Evolutionary conservation across 23 tunicate genomes (phyloP).

Genomic region (Trididemnum miniatum): DNA sequence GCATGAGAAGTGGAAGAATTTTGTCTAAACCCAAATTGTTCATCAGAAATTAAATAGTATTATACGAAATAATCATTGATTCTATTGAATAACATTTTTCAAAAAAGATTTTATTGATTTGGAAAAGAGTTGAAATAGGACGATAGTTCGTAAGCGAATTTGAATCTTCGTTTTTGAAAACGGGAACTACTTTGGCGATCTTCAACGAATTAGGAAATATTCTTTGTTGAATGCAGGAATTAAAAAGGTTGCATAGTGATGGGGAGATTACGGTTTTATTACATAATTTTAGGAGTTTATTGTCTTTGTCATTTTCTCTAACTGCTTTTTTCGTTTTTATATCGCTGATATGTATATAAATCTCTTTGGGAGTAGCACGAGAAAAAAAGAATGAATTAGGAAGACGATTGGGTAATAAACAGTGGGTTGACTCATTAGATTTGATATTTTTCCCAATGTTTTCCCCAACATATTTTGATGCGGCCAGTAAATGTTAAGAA

Average conservation of each 20-base stretch:
- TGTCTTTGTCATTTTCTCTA: not conserved
- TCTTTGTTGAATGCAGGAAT: not conserved
- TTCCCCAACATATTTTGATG: too few relatives aligned
- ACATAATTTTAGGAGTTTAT: not conserved
- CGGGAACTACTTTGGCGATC: not conserved
- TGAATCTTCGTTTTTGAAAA: slow-evolving; percentile 4
- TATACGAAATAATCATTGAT: not conserved
- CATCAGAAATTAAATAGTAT: not conserved
- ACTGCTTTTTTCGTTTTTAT: not conserved
- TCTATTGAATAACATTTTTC: slow-evolving; percentile 2
- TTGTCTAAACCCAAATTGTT: slow-evolving; percentile 19
- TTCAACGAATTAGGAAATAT: not conserved
- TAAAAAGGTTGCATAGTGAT: not conserved
- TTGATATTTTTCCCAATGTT: not conserved
- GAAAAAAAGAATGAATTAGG: not conserved
- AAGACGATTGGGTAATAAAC: not conserved
- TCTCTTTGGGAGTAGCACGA: not conserved
- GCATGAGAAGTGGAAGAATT: not conserved
- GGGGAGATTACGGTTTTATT: not conserved
- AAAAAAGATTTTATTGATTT: not conserved
- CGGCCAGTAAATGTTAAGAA: too few relatives aligned
- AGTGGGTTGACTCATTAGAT: not conserved
- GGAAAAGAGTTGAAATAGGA: not conserved
- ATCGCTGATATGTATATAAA: not conserved
- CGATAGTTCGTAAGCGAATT: not conserved